Evolutionary conservation across 2,888 invertebrate species (phyloP), one percentile per base, ranked within the genome.

Genomic region (Thymelicus sylvestris): DNA sequence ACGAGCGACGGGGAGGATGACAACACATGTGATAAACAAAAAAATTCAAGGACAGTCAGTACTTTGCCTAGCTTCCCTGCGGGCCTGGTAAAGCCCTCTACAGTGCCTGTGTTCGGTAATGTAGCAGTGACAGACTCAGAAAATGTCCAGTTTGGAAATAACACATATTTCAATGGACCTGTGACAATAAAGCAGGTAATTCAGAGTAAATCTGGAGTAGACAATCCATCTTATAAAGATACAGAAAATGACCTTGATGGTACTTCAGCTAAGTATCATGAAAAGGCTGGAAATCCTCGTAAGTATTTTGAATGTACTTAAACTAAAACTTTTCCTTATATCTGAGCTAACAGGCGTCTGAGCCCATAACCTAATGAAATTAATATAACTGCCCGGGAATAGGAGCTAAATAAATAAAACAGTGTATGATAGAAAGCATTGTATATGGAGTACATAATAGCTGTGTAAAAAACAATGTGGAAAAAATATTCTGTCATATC

Each of bases 141-240:
- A 39, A 96, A 97, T 83, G 95, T 97, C 2, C 96, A 96, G 75
- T 95, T 97, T 77, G 97, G 97, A 0, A 96, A 96, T 79, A 96
- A 96, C 79, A 96, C 96, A 6, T 95, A 96, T 80, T 97, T 96
- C 81, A 96, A 97, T 81, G 97, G 97, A 7, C 97, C 97, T 61
- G 96, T 97, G 15, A 96, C 96, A 47, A 97, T 97, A 77, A 96
- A 96, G 82, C 96, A 97, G 83, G 94, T 96, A 75, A 92, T 96
- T 69, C 95, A 96, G 19, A 84, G 83, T 72, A 83, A 83, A 74
- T 71, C 80, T 50, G 92, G 91, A 7, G 74, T 88, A 50, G 91
- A 90, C 10, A 93, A 93, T 78, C 75, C 77, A 39, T 84, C 87
- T 0, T 93, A 88, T 74, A 79, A 78, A 8, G 83, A 78, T 72